Evolutionary conservation across 2,797 vertebrate genomes (phyloP).

Genomic region (Myotis myotis): DNA sequence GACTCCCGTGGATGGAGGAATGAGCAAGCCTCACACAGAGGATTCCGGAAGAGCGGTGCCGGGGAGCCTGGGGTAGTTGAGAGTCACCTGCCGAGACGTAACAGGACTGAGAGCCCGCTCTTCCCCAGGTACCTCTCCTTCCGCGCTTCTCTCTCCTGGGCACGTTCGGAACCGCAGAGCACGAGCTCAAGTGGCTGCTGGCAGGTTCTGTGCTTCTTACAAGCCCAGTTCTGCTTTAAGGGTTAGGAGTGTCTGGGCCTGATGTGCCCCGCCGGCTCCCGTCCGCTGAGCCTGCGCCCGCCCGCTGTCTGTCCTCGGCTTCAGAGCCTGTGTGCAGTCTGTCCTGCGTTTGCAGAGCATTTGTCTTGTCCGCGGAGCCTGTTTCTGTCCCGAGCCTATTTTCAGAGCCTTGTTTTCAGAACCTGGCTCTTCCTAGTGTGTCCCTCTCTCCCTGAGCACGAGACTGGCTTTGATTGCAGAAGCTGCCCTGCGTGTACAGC

Average conservation of each 20-base stretch:
- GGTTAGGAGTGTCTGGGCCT: not conserved
- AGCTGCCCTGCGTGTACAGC: fast-evolving
- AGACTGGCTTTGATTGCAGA: not conserved
- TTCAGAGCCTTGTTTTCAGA: not conserved
- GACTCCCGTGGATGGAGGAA: not conserved
- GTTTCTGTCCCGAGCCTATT: not conserved
- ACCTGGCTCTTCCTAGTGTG: not conserved
- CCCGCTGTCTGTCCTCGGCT: not conserved
- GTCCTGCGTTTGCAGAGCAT: not conserved
- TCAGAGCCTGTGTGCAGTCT: not conserved
- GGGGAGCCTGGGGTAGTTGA: not conserved
- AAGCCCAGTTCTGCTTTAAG: not conserved
- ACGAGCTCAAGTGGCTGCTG: not conserved
- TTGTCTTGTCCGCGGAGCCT: not conserved
- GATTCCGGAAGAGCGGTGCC: not conserved
- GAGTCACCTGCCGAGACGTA: fast-evolving
- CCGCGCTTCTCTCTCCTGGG: not conserved
- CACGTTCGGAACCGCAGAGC: not conserved
- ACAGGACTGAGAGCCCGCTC: not conserved
- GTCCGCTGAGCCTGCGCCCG: not conserved
- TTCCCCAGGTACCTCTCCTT: not conserved
- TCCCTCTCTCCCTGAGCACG: not conserved
- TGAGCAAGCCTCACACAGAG: not conserved
- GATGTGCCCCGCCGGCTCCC: not conserved
- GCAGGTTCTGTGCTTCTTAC: not conserved